Evolutionary conservation across 2,797 vertebrate species (phyloP), one percentile per base, ranked within the genome.

Genomic region (Pangasius macronema): DNA sequence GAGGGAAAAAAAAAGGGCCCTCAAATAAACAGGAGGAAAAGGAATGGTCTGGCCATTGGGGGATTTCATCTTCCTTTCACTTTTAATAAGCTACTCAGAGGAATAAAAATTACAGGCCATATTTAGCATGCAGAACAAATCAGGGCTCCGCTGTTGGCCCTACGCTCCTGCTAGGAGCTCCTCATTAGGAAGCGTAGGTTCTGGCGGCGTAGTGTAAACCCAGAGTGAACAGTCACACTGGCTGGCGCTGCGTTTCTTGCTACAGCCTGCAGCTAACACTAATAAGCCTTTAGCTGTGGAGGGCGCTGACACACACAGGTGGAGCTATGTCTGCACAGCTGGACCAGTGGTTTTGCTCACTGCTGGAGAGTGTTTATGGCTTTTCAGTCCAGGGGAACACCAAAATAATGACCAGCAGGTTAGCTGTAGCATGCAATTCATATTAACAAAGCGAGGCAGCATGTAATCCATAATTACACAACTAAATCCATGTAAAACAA

Each of bases 101-200:
- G 94, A 92, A 95, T 94, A 92, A 93, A 94, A 93, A 95, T 95
- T 96, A 94, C 92, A 94, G 92, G 93, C 95, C 95, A 96, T 95
- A 96, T 96, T 96, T 96, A 96, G 96, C 96, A 96, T 96, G 95
- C 95, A 95, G 95, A 95, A 96, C 95, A 96, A 96, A 96, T 95
- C 95, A 95, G 95, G 87, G 92, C 94, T 95, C 92, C 93, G 94
- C 93, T 95, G 92, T 84, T 86, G 77, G 84, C 93, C 91, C 93
- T 91, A 91, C 91, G 90, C 93, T 95, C 92, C 94, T 96, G 94
- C 94, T 95, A 94, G 94, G 94, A 94, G 95, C 93, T 94, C 93
- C 95, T 96, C 95, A 95, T 96, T 95, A 95, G 94, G 93, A 93
- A 89, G 88, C 83, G 72, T 87, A 87, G 89, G 90, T 89, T 87